Evolutionary conservation across 2,888 invertebrate genomes (phyloP), one percentile per base, ranked within the genome.

Genomic region (Oscheius myriophilus): DNA sequence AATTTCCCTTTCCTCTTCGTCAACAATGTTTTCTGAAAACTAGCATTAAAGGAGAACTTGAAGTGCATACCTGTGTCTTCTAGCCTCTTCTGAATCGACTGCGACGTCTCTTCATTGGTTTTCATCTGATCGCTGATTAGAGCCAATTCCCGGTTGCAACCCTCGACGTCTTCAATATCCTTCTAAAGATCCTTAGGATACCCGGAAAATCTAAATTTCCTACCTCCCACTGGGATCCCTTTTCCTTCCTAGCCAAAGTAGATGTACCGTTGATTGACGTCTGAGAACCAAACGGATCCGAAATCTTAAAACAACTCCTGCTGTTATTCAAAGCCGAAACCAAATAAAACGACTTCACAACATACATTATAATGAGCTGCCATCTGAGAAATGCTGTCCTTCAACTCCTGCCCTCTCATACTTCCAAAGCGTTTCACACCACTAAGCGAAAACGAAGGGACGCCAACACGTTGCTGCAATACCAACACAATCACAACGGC

Each of bases 371-470:
- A 80, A 49, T 75, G 69, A 57, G 71, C 70, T 11, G 79, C 76
- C 63, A 80, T 72, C 41, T 72, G 58, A n/a, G 77, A 69, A n/a
- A 83, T 61, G n/a, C 77, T 75, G 49, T 82, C 84, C 41, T 76
- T 73, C 41, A 84, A 71, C 53, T 84, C 84, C 21, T 80, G 77
- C 21, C 82, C 72, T 53, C 84, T 68, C 84, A 84, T 82, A 54
- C 80, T 81, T 21, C 84, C 84, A 63, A 75, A 84, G 51, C 84
- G 65, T 46, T 79, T 82, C 39, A 82, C 77, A 69, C 51, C 62
- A 26, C 39, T 46, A 49, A 41, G 33, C 14, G 61, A 42, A 21
- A 41, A 45, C 14, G 61, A 42, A 21, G 53, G 62, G 14, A 55
- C 59, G n/a, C 65, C 61, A 14, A 59, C 52, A 23, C 43, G 41